Base-by-base conservation (phyloP, 2,888 invertebrate genomes). In the Esperia sulphurella region DNA sequence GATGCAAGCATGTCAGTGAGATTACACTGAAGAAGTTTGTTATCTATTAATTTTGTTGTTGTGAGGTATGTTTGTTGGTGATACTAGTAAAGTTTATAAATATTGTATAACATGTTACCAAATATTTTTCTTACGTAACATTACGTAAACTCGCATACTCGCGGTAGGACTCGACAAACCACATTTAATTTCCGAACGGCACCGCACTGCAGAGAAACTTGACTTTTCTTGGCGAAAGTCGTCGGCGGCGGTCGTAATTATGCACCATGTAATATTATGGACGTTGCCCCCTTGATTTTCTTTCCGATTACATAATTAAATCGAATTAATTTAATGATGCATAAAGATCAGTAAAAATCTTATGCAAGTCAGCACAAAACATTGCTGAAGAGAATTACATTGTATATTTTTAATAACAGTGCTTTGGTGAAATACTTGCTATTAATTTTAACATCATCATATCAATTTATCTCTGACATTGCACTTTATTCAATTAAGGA, bases 141-240 rank as follows among this genome's bases (percentile, higher is more conserved):
- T 38, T 12, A 14, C 43, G 10, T 43, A 33, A 43, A 31, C 12
- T 9, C 9, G 33, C 33, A 13, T 43, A 31, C 8, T 14, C 13
- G 28, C 10, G 29, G 38, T 52, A 53, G 48, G 51, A 60, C 58
- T 59, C 54, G 64, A 62, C 60, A 58, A 61, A 63, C 65, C 52
- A 54, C 65, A 63, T 66, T 21, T 56, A 58, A 61, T 58, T 52
- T 58, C 52, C 39, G 42, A 43, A 46, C 43, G 41, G 14, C 35
- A 35, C 35, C 38, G 48, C 35, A 35, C 35, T 29, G 48, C 53
- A 59, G 71, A 65, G 72, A 74, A 75, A 74, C 69, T 66, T 12
- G n/a, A 54, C 57, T 60, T 63, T 60, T 61, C 59, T 59, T 57
- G 70, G 83, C 71, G 84, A 85, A 87, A 85, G 85, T 83, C 61